A percentile compares a stretch with the other conserved stretches of the same genome.
Conservation (phyloP, 2,113 vertebrate genomes). For the Chionis minor region DNA sequence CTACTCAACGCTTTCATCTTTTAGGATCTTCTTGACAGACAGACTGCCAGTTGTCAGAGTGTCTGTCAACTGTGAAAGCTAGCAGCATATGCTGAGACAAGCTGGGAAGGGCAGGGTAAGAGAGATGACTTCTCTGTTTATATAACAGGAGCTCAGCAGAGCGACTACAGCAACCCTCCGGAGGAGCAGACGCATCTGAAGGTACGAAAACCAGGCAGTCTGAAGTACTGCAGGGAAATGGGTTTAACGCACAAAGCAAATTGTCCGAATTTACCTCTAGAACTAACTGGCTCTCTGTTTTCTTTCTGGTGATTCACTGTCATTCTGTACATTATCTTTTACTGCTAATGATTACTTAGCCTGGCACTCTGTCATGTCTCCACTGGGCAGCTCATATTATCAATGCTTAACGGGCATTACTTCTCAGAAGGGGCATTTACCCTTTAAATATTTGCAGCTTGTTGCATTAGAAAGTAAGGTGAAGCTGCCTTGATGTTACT, state of each 20-base stretch:
- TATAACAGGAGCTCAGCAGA: conserved; percentile 51
- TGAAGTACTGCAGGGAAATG: not conserved
- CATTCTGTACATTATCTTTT: not conserved
- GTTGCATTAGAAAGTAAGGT: not conserved
- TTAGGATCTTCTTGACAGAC: conserved; percentile 53
- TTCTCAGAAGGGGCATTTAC: not conserved
- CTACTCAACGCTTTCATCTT: conserved; percentile 21
- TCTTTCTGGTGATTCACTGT: not conserved
- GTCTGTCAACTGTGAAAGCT: conserved; percentile 65
- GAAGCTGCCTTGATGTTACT: not conserved
- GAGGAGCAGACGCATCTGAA: conserved; percentile 10
- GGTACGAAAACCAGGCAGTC: conserved; percentile 10
- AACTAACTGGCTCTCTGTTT: not conserved
- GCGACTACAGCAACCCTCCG: conserved; percentile 33
- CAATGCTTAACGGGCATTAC: not conserved
- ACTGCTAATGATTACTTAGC: not conserved
- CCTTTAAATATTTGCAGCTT: not conserved
- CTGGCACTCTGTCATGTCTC: not conserved
- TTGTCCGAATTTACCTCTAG: not conserved
- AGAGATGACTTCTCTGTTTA: conserved; percentile 60
- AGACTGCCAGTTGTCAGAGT: conserved; percentile 59
- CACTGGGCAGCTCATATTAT: not conserved
- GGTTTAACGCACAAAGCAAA: not conserved
- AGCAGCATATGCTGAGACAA: conserved; percentile 60
- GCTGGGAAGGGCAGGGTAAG: conserved; percentile 62